phyloP scores from a whole-genome alignment of 1,140 invertebrate species.

The Bombus terrestris region DNA sequence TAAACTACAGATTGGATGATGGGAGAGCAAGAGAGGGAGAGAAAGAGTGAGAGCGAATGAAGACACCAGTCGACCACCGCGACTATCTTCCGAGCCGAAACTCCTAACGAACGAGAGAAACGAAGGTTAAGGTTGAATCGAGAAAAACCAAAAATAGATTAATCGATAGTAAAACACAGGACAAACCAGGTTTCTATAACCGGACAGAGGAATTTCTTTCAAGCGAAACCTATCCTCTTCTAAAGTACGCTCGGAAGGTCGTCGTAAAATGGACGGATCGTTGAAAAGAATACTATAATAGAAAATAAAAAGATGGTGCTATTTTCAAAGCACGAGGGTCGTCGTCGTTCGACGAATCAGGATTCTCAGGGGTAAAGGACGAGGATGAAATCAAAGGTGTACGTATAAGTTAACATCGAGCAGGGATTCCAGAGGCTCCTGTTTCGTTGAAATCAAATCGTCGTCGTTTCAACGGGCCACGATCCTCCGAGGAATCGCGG shows the following conservation, averaged over 20 bases:
- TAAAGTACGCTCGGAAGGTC: slow-evolving; percentile 49
- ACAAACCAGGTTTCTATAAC: not conserved
- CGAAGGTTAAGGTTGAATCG: not conserved
- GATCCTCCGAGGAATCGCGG: slow-evolving; percentile 19
- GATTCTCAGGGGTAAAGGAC: not conserved
- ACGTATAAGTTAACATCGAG: slow-evolving; percentile 21
- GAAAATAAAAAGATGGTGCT: not conserved
- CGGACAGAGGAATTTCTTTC: not conserved
- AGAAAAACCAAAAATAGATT: not conserved
- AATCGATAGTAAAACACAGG: not conserved
- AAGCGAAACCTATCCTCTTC: not conserved
- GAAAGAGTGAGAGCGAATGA: slow-evolving; percentile 64
- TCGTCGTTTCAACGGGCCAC: slow-evolving; percentile 63
- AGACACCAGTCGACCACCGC: slow-evolving; percentile 52
- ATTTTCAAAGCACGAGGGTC: not conserved
- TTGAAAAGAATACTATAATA: not conserved
- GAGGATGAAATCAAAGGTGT: slow-evolving; percentile 6
- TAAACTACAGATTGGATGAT: slow-evolving; percentile 34
- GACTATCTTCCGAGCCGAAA: slow-evolving; percentile 59
- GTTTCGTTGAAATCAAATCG: slow-evolving; percentile 56
- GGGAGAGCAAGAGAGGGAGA: slow-evolving; percentile 49
- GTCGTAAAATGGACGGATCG: slow-evolving; percentile 38
- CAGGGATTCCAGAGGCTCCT: slow-evolving; percentile 21
- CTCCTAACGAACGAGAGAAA: not conserved
- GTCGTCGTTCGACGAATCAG: slow-evolving; percentile 17